Evolutionary conservation across 2,113 vertebrate species (phyloP).

Genomic region (Sciurus niger): DNA sequence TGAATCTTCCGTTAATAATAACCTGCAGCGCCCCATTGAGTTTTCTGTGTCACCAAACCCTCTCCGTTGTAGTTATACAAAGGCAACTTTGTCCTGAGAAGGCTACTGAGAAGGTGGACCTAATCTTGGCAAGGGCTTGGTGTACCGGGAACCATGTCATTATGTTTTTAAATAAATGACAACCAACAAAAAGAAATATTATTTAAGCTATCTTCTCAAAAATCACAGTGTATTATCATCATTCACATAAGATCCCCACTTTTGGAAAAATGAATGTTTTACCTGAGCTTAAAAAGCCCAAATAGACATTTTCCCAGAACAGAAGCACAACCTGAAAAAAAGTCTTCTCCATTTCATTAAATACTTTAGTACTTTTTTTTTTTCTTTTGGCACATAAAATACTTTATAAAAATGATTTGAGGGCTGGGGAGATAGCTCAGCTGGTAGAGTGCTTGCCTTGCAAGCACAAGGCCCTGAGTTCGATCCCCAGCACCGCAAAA

Average conservation of each 20-base stretch:
- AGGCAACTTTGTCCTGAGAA: constrained; percentile 92
- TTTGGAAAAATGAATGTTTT: constrained; percentile 53
- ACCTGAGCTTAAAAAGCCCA: constrained; percentile 15
- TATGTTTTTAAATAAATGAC: constrained; percentile 80
- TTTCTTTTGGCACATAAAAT: neutral
- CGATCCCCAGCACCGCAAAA: no score
- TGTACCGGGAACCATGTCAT: constrained; percentile 86
- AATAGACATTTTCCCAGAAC: constrained; percentile 31
- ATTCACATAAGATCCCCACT: neutral
- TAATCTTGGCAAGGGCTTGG: constrained; percentile 88
- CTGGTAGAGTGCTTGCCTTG: no score
- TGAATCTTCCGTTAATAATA: constrained; percentile 79
- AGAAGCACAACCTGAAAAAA: constrained; percentile 32
- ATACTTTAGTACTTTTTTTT: neutral
- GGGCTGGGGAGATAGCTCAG: no score
- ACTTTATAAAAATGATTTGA: constrained; percentile 4
- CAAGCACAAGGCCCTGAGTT: no score
- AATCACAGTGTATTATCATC: constrained; percentile 54
- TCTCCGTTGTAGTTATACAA: constrained; percentile 88
- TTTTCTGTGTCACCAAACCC: constrained; percentile 88
- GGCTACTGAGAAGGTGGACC: constrained; percentile 86
- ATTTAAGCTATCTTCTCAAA: constrained; percentile 79
- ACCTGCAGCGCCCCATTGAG: constrained; percentile 82
- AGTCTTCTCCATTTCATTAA: constrained; percentile 20
- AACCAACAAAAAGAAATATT: constrained; percentile 84